Base-by-base conservation (phyloP, 1,140 invertebrate genomes). In the Lucilia cuprina region DNA sequence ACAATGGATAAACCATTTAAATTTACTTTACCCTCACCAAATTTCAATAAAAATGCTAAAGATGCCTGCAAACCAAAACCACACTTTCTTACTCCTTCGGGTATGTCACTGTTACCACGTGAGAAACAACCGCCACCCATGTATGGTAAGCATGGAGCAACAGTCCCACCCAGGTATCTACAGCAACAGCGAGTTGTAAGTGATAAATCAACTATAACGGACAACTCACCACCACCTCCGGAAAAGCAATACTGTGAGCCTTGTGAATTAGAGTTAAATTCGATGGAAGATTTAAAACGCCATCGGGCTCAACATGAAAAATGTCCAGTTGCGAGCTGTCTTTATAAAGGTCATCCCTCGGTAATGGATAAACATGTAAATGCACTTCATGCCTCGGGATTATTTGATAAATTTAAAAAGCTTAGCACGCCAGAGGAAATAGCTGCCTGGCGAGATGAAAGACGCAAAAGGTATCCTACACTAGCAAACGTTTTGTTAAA, bases 291-390 rank as follows among this genome's bases (percentile, higher is more conserved):
- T 85, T 93, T 95, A 77, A 87, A 94, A 74, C 91, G 92, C 77
- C 96, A 98, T 89, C 92, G 94, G 85, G 87, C 91, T 5, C 93
- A 94, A 85, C 96, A 98, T 91, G 92, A 94, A 91, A 91, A 93
- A 89, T 97, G 96, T 88, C 94, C 94, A 70, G 93, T 96, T 19
- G 95, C 97, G 87, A 95, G 95, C n/a, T 98, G 97, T 88, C 93
- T 92, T 34, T 97, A 96, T 92, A 92, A 94, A 17, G 96, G 96
- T 19, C 94, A 96, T 90, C 93, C 95, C 12, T 95, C 95, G 88
- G 91, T 97, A 2, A 93, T 98, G 17, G 94, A 95, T 83, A 94
- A 95, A 86, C 97, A 98, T 88, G 94, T 96, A 85, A 92, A 93
- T 91, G 94, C 95, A 92, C 96, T 97, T 92, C 97, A 98, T 91